phyloP scores from a whole-genome alignment of 2,113 vertebrate species.

The Conger conger region DNA sequence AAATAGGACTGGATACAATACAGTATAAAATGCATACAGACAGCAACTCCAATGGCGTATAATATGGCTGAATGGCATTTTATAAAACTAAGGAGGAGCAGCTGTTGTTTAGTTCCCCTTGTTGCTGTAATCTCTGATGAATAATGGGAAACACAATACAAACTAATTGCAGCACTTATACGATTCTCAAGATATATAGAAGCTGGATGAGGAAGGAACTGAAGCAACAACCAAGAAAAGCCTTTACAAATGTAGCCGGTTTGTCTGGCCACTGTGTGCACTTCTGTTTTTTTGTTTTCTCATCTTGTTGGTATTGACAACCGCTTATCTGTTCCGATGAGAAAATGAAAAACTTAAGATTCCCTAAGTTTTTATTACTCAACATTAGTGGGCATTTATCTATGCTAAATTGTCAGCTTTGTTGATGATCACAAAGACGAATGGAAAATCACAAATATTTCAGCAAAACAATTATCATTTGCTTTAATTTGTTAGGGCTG shows the following conservation, averaged over 20 bases:
- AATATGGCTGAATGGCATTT: background rate
- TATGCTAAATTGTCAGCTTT: too few species aligned
- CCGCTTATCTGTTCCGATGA: background rate
- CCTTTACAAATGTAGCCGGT: background rate
- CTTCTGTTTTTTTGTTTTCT: background rate
- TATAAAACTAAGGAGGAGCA: background rate
- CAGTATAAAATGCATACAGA: background rate
- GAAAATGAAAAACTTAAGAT: too few species aligned
- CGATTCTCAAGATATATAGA: background rate
- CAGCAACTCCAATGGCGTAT: background rate
- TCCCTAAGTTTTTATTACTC: too few species aligned
- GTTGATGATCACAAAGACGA: background rate
- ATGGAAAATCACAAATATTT: background rate
- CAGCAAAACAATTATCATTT: background rate
- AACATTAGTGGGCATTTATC: too few species aligned
- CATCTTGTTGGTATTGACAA: too few species aligned
- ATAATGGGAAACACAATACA: background rate
- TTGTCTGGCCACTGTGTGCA: background rate
- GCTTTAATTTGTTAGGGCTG: background rate
- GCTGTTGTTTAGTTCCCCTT: background rate
- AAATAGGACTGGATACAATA: background rate
- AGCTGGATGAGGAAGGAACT: background rate
- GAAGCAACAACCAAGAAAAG: background rate
- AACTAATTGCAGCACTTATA: background rate
- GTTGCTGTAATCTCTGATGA: conserved; percentile 4